Percentiles rank a stretch among this genome's conserved stretches.
Conservation (phyloP, 2,888 invertebrate species). For the Euclidia mi region DNA sequence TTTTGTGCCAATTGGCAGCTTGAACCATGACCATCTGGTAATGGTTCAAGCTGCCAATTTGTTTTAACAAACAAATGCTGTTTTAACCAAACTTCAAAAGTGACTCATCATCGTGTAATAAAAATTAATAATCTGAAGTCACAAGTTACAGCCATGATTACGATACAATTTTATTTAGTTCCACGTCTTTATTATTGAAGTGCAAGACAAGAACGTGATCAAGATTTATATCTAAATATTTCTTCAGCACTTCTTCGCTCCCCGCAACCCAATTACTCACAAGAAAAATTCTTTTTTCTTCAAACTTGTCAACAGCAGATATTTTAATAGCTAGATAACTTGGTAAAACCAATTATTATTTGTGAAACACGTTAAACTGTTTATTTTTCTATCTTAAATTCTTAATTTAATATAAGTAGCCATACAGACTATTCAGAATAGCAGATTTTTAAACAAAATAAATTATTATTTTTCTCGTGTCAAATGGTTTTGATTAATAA, state of each 20-base stretch:
- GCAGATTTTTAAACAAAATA: conserved; percentile 64
- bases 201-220: conserved; percentile 21
- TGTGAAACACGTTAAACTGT: conserved; percentile 24
- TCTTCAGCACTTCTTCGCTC: conserved; percentile 18
- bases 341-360: conserved; percentile 47
- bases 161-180: conserved; percentile 25
- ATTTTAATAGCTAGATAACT: conserved; percentile 52
- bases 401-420: conserved; percentile 41
- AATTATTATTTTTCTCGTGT: conserved; percentile 82
- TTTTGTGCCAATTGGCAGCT: no score
- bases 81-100: no score
- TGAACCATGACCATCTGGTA: no score
- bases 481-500: conserved; percentile 85
- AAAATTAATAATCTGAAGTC: no score
- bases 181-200: conserved; percentile 21
- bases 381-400: conserved; percentile 30
- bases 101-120: no score
- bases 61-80: no score
- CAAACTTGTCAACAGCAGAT: conserved; percentile 53
- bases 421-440: conserved; percentile 40
- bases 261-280: conserved; percentile 37
- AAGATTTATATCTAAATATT: conserved; percentile 34
- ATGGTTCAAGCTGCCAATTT: no score
- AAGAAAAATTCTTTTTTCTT: conserved; percentile 30
- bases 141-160: background rate